A percentile compares a stretch with the other conserved stretches of the same genome.
phyloP scores from a whole-genome alignment of 1,140 invertebrate genomes.

The Chionoecetes opilio region DNA sequence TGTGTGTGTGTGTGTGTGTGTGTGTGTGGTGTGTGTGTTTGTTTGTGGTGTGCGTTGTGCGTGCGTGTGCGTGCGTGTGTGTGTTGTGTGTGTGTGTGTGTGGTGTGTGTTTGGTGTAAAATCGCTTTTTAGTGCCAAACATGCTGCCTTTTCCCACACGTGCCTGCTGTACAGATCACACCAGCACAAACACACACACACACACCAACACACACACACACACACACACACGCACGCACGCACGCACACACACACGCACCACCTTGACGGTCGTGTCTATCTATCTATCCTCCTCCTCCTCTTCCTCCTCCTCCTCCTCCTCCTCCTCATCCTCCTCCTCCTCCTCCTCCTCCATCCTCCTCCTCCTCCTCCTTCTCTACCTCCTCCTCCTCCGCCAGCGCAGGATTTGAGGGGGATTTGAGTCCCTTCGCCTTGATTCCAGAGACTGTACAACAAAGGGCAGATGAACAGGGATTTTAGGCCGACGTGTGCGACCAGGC shows the following conservation, averaged over 20 bases:
- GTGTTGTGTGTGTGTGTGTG: slow-evolving; percentile 57
- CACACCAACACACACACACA: neutral
- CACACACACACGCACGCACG: neutral
- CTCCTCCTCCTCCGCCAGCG: neutral
- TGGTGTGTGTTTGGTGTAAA: neutral
- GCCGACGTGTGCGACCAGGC: slow-evolving; percentile 22
- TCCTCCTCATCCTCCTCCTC: neutral
- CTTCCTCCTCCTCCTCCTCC: slow-evolving; percentile 8
- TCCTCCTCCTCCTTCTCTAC: neutral
- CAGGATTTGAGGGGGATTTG: neutral
- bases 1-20: slow-evolving; percentile 30
- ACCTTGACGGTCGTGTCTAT: slow-evolving; percentile 20
- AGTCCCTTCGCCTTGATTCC: neutral
- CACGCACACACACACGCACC: slow-evolving; percentile 24
- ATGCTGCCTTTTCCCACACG: neutral
- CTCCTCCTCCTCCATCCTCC: neutral
- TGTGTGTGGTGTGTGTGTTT: slow-evolving; percentile 24
- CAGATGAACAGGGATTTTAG: neutral
- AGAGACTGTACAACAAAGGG: neutral
- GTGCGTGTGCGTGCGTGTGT: slow-evolving; percentile 38
- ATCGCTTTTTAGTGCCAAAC: neutral
- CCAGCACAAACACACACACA: neutral
- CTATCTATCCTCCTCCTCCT: slow-evolving; percentile 9
- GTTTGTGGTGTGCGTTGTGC: slow-evolving; percentile 45
- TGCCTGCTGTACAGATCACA: neutral